These are phyloP conservation scores for Embidobia sp. DNA, from an alignment of 2,888 invertebrate species.

Conservation along the genomic window DNA sequence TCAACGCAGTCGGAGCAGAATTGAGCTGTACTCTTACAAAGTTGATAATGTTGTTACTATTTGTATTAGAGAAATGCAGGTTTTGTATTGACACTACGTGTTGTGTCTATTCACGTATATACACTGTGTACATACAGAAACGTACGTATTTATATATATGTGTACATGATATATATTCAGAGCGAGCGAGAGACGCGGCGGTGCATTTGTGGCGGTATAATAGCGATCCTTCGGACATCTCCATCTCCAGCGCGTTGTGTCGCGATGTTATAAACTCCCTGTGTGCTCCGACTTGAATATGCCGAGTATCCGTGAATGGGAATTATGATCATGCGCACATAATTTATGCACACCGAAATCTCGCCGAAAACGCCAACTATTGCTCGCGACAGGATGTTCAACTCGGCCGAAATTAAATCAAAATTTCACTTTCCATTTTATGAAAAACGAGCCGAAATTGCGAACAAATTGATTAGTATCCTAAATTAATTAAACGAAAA, in stretches of 20 bases:
- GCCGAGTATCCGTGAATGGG: slow-evolving; percentile 53
- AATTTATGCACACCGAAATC: slow-evolving; percentile 54
- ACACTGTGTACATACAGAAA: not conserved
- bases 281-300: slow-evolving; percentile 54
- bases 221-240: slow-evolving; percentile 64
- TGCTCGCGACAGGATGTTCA: slow-evolving; percentile 38
- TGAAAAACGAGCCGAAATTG: no score
- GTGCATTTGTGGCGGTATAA: slow-evolving; percentile 45
- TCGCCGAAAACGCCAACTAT: slow-evolving; percentile 47
- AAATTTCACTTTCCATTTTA: not conserved
- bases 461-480: no score
- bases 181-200: slow-evolving; percentile 23
- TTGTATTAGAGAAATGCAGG: slow-evolving; percentile 40
- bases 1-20: slow-evolving; percentile 9
- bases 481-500: no score
- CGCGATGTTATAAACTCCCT: slow-evolving; percentile 60
- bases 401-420: slow-evolving; percentile 22
- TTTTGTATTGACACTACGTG: slow-evolving; percentile 27
- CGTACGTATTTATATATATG: slow-evolving; percentile 5
- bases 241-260: slow-evolving; percentile 54
- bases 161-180: not conserved
- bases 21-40: slow-evolving; percentile 20
- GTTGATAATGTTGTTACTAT: slow-evolving; percentile 46
- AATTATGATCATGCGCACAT: slow-evolving; percentile 60
- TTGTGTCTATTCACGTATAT: slow-evolving; percentile 4